A percentile compares a stretch with the other conserved stretches of the same genome.
phyloP scores from a whole-genome alignment of 2,888 invertebrate genomes.

The Pyrrhia umbra region DNA sequence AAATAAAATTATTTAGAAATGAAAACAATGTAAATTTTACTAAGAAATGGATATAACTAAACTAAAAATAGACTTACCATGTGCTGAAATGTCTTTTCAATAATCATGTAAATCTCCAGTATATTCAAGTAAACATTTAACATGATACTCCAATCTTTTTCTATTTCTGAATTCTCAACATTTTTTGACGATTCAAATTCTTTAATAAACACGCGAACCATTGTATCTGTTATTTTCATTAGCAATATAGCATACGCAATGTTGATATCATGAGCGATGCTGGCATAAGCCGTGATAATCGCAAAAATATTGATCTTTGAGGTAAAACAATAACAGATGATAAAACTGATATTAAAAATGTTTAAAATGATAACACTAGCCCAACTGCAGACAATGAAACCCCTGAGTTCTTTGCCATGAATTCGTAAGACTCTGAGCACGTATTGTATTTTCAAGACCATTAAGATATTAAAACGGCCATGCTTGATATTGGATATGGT shows the following conservation, averaged over 20 bases:
- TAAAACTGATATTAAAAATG: constrained; percentile 3
- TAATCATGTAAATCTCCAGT: constrained; percentile 12
- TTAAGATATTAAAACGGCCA: background rate
- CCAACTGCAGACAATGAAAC: constrained; percentile 6
- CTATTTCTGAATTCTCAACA: background rate
- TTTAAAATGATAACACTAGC: background rate
- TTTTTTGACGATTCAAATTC: background rate
- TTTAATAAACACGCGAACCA: constrained; percentile 7
- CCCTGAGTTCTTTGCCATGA: background rate
- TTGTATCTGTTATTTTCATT: constrained; percentile 16
- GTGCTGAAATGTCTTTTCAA: constrained; percentile 9
- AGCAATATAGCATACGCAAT: constrained; percentile 15
- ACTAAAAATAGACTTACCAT: background rate
- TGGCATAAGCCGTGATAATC: background rate
- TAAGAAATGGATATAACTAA: background rate
- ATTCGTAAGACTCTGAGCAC: background rate
- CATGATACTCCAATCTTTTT: constrained; percentile 8
- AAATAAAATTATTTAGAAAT: too few relatives aligned
- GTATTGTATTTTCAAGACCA: background rate
- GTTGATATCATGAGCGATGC: constrained; percentile 10
- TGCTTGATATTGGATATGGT: background rate
- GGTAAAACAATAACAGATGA: background rate
- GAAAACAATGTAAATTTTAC: background rate
- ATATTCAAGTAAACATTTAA: constrained; percentile 15
- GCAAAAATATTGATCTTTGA: background rate